Conservation (phyloP, 2,113 vertebrate species). For the Caracal caracal region DNA sequence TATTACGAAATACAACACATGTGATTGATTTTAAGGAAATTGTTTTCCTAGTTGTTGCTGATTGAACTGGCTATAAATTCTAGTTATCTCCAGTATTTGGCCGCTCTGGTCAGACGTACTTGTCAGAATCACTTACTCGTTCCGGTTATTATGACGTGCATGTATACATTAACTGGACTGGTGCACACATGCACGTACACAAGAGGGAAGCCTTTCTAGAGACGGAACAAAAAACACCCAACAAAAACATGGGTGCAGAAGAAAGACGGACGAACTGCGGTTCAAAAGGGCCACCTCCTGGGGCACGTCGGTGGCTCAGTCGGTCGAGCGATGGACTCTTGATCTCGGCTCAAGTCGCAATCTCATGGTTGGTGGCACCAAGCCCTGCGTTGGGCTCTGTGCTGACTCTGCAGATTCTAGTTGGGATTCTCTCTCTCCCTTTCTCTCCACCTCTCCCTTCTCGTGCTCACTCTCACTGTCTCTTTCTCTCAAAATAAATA, state of each 20-base stretch:
- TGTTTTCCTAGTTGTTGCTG: background rate
- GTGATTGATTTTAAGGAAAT: background rate
- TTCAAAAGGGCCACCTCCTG: background rate
- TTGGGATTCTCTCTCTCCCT: too few species aligned
- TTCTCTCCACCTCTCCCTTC: too few species aligned
- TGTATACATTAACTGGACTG: background rate
- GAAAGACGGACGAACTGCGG: background rate
- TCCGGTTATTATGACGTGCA: rapidly evolving
- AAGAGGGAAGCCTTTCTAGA: background rate
- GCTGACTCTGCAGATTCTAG: too few species aligned
- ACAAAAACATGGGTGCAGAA: background rate
- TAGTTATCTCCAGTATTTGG: background rate
- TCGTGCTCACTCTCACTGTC: too few species aligned
- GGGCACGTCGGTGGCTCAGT: too few species aligned
- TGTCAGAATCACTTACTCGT: background rate
- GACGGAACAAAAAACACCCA: background rate
- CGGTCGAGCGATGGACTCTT: too few species aligned
- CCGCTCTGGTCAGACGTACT: background rate
- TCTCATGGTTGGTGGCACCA: too few species aligned
- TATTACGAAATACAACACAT: background rate
- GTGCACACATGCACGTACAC: background rate
- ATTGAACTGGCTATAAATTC: background rate
- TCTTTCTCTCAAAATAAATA: too few species aligned
- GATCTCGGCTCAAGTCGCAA: too few species aligned
- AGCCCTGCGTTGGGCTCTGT: too few species aligned